Base-by-base conservation (phyloP, 1,140 invertebrate species). In the Euwallacea fornicatus region DNA sequence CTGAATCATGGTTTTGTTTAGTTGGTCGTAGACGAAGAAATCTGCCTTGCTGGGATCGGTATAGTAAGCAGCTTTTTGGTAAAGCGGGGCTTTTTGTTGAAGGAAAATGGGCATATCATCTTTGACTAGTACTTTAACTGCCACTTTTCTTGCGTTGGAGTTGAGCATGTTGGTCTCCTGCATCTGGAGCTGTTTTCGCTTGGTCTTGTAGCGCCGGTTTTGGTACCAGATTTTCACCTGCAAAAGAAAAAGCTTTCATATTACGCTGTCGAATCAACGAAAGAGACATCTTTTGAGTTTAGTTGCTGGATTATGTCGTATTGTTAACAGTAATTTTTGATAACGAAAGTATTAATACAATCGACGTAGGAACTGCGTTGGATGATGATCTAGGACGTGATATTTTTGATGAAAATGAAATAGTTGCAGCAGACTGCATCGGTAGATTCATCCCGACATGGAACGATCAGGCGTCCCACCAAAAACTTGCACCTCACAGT, bases 121-220 rank as follows among this genome's bases (percentile, higher is more conserved):
- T 68, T 94, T 91, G 2, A 97, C 93, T 16, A 97, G 81, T 0
- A 97, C 91, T 77, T 95, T 95, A 0, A 97, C 93, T 0, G 93
- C 89, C 0, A 95, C 92, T 79, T 91, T 90, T 62, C 92, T 86
- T 6, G 89, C 86, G n/a, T 89, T 84, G 64, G 88, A 85, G 75
- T 79, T 80, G 9, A 89, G 73, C 76, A 89, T 81, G 2, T 85
- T 86, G 0, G 86, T 86, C 75, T 89, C 88, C 74, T 89, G 88
- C 82, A 89, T 86, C 77, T 97, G 95, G 13, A 98, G 82, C 73
- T 96, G 93, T 79, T 97, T 95, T 63, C 96, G 87, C 81, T 99
- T 99, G 61, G 96, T 98, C 81, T 99, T 99, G 85, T 99, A 98
- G 0, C 80, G 88, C 15, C 96, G 87, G 82, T 99, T 98, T 82